These are phyloP conservation scores for Pangasianodon gigas DNA, from an alignment of 2,113 vertebrate species.

Conservation along the genomic window DNA sequence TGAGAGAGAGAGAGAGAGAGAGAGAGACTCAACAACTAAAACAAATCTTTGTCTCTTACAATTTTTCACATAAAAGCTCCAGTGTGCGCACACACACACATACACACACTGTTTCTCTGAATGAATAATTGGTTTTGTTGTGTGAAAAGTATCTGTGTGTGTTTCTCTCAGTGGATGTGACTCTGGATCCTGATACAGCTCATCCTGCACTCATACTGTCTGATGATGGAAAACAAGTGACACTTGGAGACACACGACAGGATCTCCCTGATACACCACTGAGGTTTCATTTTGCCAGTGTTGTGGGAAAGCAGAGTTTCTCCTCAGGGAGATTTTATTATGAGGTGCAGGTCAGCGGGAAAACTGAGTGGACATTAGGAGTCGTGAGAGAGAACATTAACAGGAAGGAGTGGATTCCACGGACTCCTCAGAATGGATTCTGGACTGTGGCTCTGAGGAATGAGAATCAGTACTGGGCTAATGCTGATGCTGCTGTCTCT, in stretches of 20 bases:
- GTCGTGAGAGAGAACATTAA: conserved; percentile 15
- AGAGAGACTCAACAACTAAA: no score
- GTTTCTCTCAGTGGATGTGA: conserved; percentile 28
- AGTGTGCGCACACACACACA: not conserved
- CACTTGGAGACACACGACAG: conserved; percentile 11
- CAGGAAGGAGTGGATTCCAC: not conserved
- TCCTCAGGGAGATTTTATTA: conserved; percentile 34
- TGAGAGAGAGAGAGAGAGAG: no score
- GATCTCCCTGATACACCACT: not conserved
- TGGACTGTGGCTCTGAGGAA: conserved; percentile 14
- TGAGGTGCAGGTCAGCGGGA: conserved; percentile 23
- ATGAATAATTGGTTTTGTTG: not conserved
- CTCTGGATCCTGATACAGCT: conserved; percentile 38
- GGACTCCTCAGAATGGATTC: conserved; percentile 19
- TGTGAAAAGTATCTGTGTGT: not conserved
- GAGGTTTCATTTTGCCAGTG: conserved; percentile 17
- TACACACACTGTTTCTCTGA: not conserved
- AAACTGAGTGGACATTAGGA: conserved; percentile 31
- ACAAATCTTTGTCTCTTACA: no score
- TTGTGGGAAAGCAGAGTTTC: conserved; percentile 39
- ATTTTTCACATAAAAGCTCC: no score
- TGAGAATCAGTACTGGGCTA: conserved; percentile 10
- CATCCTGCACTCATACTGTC: conserved; percentile 25
- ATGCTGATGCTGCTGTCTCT: not conserved
- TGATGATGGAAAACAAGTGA: conserved; percentile 30